phyloP scores from a whole-genome alignment of 2,888 invertebrate species.

The Caenorhabditis afra region DNA sequence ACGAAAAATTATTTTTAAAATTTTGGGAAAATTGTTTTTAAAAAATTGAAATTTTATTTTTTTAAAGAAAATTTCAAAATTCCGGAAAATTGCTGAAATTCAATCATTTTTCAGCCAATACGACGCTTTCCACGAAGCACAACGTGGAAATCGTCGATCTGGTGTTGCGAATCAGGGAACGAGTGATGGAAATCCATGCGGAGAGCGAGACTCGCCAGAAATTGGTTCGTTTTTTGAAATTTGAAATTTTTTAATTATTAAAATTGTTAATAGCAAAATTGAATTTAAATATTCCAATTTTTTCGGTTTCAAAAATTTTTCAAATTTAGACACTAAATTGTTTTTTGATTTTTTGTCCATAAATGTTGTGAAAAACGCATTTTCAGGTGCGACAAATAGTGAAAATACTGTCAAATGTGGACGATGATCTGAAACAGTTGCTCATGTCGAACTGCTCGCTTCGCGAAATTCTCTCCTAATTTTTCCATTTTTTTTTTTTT shows the following conservation, averaged over 20 bases:
- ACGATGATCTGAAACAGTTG: conserved; percentile 77
- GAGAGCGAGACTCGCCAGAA: conserved; percentile 56
- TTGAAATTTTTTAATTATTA: conserved; percentile 1
- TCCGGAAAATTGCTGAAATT: too few species aligned
- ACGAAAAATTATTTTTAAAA: too few species aligned
- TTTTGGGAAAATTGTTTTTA: conserved; percentile 1
- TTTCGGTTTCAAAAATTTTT: too few species aligned
- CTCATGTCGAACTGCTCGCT: conserved; percentile 78
- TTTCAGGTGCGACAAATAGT: conserved; percentile 68
- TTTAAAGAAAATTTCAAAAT: neutral
- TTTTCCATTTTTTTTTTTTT: neutral
- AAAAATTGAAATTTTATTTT: neutral
- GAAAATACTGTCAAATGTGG: conserved; percentile 72
- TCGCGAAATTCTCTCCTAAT: conserved; percentile 65
- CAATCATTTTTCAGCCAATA: conserved; percentile 49
- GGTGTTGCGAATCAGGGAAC: conserved; percentile 90
- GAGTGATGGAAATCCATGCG: conserved; percentile 60
- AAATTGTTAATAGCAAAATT: conserved; percentile 2
- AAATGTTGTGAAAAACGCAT: too few species aligned
- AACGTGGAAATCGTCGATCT: conserved; percentile 92
- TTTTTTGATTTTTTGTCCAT: neutral
- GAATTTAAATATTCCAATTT: too few species aligned
- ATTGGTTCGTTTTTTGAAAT: conserved; percentile 46
- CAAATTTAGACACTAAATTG: too few species aligned
- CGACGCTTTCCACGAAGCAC: conserved; percentile 84